Percentiles rank a stretch among this genome's conserved stretches.
Evolutionary conservation across 1,140 invertebrate genomes (phyloP).

Genomic region (Dinoponera quadriceps): DNA sequence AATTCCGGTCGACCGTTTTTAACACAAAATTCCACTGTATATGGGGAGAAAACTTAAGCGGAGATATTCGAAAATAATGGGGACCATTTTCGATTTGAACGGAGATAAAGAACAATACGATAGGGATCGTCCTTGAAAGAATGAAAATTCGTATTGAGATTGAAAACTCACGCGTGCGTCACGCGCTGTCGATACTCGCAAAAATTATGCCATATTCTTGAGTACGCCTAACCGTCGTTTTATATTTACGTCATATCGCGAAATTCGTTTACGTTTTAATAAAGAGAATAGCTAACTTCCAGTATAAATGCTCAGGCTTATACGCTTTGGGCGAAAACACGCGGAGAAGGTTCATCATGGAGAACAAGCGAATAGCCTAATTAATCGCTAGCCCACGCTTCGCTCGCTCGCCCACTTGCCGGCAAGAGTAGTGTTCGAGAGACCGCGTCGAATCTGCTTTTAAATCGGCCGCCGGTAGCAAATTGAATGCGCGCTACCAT

Average conservation of each 20-base stretch:
- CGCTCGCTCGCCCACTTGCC: background rate
- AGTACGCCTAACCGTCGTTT: background rate
- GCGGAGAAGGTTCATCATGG: background rate
- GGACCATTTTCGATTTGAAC: no score
- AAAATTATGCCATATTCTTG: background rate
- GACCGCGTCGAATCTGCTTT: slow-evolving; percentile 25
- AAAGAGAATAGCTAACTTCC: slow-evolving; percentile 35
- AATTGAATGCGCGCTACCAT: slow-evolving; percentile 13
- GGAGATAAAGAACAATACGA: no score
- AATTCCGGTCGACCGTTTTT: no score
- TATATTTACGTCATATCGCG: slow-evolving; percentile 4
- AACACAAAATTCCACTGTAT: no score
- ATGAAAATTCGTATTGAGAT: no score
- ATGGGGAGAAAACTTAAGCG: no score
- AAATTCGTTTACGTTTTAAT: slow-evolving; percentile 17
- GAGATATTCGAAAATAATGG: no score
- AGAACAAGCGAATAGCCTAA: slow-evolving; percentile 23
- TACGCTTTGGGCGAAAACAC: background rate
- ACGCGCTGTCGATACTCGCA: background rate
- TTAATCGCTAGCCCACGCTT: slow-evolving; percentile 16
- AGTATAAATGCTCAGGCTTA: slow-evolving; percentile 12
- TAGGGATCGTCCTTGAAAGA: no score
- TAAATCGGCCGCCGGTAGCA: slow-evolving; percentile 9
- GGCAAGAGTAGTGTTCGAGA: background rate
- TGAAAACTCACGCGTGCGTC: no score